Evolutionary conservation across 2,113 vertebrate species (phyloP).

Genomic region (Gymnorhina tibicen): DNA sequence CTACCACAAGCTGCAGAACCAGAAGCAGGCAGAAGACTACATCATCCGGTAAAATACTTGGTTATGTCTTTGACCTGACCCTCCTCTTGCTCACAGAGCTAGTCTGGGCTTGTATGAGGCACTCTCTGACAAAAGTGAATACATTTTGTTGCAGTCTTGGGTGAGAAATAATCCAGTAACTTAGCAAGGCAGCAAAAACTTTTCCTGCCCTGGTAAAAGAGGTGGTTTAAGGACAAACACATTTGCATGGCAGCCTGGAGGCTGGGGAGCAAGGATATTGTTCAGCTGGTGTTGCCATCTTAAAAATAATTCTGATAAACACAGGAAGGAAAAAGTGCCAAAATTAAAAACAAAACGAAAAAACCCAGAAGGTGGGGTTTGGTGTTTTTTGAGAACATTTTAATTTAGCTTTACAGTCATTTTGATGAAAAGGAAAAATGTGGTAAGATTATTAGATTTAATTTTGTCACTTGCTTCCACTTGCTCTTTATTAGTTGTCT

Average conservation of each 20-base stretch:
- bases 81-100: background rate
- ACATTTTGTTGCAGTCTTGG: background rate
- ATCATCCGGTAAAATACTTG: slow-evolving; percentile 76
- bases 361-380: background rate
- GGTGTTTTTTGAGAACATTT: background rate
- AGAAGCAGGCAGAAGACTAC: slow-evolving; percentile 85
- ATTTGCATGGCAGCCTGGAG: background rate
- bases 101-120: background rate
- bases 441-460: background rate
- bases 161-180: background rate
- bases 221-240: background rate
- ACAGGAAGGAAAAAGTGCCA: background rate
- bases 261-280: background rate
- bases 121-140: background rate
- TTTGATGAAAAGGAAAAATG: slow-evolving; percentile 2
- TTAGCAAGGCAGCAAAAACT: background rate
- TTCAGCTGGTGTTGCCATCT: background rate
- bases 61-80: background rate
- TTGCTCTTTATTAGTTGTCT: background rate
- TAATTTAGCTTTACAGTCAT: background rate
- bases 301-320: background rate
- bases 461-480: background rate
- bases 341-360: background rate
- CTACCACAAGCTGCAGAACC: slow-evolving; percentile 80
- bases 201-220: background rate